Conservation (phyloP, 2,113 vertebrate genomes). For the Dasyurus viverrinus region DNA sequence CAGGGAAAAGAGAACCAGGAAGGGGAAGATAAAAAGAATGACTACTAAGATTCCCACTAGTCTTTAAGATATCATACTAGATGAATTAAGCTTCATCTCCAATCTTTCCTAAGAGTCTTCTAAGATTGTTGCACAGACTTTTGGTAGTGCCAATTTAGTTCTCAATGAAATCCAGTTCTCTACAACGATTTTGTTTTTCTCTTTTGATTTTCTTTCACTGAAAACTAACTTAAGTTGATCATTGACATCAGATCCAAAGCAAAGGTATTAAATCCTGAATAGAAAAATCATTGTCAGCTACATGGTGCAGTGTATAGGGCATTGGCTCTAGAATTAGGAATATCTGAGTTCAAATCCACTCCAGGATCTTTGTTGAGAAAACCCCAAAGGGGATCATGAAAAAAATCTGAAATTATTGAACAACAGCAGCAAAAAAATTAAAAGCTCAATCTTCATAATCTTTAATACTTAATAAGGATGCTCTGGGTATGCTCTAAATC, state of each 20-base stretch:
- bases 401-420: not conserved
- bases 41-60: too few species aligned
- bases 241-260: not conserved
- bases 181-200: not conserved
- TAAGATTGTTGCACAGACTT: not conserved
- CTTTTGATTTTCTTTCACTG: not conserved
- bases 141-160: not conserved
- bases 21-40: too few species aligned
- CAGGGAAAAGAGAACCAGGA: too few species aligned
- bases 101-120: not conserved
- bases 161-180: not conserved
- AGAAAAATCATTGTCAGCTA: not conserved
- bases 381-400: not conserved
- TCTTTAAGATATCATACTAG: too few species aligned
- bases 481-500: not conserved
- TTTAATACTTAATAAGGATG: not conserved
- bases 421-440: not conserved
- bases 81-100: not conserved
- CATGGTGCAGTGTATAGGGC: not conserved
- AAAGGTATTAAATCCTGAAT: not conserved
- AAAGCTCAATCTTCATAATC: not conserved
- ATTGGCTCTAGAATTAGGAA: not conserved
- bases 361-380: not conserved
- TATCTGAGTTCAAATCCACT: not conserved
- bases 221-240: not conserved